Conservation (phyloP, 2,797 vertebrate species). For the Cygnus olor region DNA sequence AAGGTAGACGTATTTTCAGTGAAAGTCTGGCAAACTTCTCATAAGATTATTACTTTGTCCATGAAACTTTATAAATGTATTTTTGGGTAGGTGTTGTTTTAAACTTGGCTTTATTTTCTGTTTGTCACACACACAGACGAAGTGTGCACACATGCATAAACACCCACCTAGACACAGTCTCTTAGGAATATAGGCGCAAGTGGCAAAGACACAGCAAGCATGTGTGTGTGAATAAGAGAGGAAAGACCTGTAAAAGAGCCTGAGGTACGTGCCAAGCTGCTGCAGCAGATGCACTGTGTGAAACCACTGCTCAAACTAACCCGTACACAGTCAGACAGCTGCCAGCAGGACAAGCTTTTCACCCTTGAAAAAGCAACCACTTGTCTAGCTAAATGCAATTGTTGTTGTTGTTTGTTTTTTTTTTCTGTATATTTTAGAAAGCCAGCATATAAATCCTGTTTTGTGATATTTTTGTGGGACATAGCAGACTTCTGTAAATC, state of each 20-base stretch:
- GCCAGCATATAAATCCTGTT: conserved; percentile 38
- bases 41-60: not conserved
- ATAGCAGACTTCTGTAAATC: conserved; percentile 36
- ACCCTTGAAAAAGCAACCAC: conserved; percentile 54
- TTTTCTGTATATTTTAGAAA: conserved; percentile 57
- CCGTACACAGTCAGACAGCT: not conserved
- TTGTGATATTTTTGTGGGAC: conserved; percentile 25
- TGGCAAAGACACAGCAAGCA: not conserved
- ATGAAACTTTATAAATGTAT: not conserved
- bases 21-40: not conserved
- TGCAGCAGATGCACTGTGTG: not conserved
- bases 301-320: conserved; percentile 10
- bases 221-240: not conserved
- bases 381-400: conserved; percentile 32
- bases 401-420: not conserved
- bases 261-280: accelerated
- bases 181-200: not conserved
- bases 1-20: not conserved
- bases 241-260: not conserved
- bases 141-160: not conserved
- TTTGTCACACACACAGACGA: not conserved
- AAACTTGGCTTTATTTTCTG: not conserved
- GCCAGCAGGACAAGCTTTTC: conserved; percentile 28
- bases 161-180: not conserved
- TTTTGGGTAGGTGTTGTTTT: not conserved